Conservation (phyloP, 2,113 vertebrate species). For the Nycticebus coucang region DNA sequence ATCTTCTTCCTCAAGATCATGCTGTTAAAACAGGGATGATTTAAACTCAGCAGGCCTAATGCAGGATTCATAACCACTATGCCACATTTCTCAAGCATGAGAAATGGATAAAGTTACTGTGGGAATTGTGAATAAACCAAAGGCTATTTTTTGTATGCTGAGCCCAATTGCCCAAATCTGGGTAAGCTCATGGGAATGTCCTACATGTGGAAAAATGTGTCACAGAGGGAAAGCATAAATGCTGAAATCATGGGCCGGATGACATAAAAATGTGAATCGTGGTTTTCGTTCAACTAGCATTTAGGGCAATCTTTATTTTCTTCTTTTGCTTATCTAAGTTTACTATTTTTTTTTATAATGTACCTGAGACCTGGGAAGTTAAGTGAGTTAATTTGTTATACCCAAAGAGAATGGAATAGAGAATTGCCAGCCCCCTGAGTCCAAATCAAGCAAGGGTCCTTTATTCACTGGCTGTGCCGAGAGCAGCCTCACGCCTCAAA, state of each 20-base stretch:
- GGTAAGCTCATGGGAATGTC: not conserved
- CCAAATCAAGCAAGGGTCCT: no score
- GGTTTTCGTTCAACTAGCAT: not conserved
- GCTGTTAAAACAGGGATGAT: not conserved
- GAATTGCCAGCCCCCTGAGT: no score
- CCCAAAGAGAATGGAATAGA: no score
- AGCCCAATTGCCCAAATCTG: not conserved
- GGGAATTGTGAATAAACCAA: conserved; percentile 14
- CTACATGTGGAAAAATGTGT: not conserved
- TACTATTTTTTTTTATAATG: not conserved
- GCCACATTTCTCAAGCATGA: not conserved
- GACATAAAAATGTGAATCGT: not conserved
- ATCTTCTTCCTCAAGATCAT: not conserved
- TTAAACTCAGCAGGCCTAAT: not conserved
- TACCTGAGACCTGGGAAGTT: no score
- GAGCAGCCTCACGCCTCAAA: no score
- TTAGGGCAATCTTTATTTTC: not conserved
- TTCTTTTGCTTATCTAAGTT: not conserved
- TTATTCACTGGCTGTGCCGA: no score
- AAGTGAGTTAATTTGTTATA: no score
- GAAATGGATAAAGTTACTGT: not conserved
- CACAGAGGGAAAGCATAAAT: not conserved
- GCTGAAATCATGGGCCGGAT: not conserved
- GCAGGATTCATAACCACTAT: not conserved
- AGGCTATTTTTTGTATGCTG: not conserved